Percentiles rank a stretch among this genome's conserved stretches.
These are phyloP conservation scores for Criorhina ranunculi DNA, from an alignment of 2,888 invertebrate genomes.

Conservation along the genomic window DNA sequence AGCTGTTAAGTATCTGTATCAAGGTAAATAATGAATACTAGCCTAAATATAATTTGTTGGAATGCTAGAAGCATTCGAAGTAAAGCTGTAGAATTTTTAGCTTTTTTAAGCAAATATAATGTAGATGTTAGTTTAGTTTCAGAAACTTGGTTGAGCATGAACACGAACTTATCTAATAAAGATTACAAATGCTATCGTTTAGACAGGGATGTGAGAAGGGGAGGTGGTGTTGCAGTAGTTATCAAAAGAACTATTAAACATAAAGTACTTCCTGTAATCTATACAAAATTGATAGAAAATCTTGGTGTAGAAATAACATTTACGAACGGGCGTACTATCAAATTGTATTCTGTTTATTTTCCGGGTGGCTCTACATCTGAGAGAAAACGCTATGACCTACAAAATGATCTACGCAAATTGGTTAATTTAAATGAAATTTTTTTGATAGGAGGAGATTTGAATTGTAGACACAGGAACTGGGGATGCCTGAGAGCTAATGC, in stretches of 20 bases:
- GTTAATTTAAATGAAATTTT: not conserved
- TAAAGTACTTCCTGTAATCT: not conserved
- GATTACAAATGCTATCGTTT: no score
- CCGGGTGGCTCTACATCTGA: no score
- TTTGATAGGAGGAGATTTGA: not conserved
- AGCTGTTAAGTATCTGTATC: slow-evolving; percentile 39
- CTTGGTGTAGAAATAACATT: not conserved
- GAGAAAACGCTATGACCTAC: no score
- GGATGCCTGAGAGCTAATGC: not conserved
- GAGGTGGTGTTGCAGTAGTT: no score
- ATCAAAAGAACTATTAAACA: not conserved
- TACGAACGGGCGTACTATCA: not conserved
- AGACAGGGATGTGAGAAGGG: no score
- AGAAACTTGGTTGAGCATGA: no score
- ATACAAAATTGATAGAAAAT: not conserved
- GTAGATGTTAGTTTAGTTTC: not conserved
- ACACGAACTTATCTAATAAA: no score
- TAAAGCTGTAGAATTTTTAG: slow-evolving; percentile 18
- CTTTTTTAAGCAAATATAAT: slow-evolving; percentile 19
- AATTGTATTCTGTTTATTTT: not conserved
- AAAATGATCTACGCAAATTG: not conserved
- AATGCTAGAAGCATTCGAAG: slow-evolving; percentile 24
- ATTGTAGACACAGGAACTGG: not conserved
- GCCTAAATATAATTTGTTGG: slow-evolving; percentile 31
- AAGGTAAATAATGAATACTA: slow-evolving; percentile 26